Conservation (phyloP, 2,113 vertebrate genomes). For the Aspidoscelis tigris region DNA sequence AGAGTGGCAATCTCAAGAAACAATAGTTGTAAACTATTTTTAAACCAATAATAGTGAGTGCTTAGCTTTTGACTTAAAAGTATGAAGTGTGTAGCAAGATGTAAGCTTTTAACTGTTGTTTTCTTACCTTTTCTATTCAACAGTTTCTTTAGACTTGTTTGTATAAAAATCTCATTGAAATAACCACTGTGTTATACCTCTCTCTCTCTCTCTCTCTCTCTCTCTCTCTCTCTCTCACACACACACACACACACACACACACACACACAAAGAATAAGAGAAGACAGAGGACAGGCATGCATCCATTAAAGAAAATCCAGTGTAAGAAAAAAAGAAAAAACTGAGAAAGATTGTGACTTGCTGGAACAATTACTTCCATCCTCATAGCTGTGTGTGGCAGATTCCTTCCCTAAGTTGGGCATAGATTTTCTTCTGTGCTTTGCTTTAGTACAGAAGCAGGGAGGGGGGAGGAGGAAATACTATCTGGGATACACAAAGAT, state of each 20-base stretch:
- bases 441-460: constrained; percentile 16
- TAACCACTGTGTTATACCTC: constrained; percentile 14
- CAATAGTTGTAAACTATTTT: constrained; percentile 19
- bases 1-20: background rate
- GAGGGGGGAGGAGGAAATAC: background rate
- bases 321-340: no score
- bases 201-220: background rate
- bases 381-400: constrained; percentile 27
- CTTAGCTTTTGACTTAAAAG: constrained; percentile 29
- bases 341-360: no score
- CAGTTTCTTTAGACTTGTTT: background rate
- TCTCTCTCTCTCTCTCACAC: background rate
- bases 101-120: constrained; percentile 30
- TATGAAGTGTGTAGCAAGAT: constrained; percentile 38
- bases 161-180: constrained; percentile 19
- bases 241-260: no score
- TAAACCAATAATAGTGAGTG: background rate
- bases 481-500: background rate
- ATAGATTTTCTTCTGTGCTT: constrained; percentile 45
- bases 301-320: background rate
- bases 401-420: constrained; percentile 50
- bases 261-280: background rate
- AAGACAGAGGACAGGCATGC: background rate
- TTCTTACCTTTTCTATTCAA: background rate
- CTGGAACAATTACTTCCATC: constrained; percentile 7